Percentiles rank a stretch among this genome's conserved stretches.
These are phyloP conservation scores for Athalia cordata DNA, from an alignment of 2,888 invertebrate genomes.

Conservation along the genomic window DNA sequence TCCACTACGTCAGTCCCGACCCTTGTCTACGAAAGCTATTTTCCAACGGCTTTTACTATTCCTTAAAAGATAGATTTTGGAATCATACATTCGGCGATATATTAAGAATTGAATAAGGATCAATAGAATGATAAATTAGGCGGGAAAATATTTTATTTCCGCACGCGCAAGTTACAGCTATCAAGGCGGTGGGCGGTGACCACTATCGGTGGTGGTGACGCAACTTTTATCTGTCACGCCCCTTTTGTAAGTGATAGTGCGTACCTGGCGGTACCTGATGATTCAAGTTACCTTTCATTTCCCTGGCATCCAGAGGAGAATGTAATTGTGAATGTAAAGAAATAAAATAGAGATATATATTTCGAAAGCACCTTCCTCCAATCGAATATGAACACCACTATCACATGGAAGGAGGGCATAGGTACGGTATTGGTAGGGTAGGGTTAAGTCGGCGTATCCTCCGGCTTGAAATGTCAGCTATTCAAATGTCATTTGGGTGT, in stretches of 20 bases:
- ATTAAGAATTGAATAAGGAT: background rate
- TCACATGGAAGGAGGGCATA: slow-evolving; percentile 25
- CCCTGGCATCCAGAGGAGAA: background rate
- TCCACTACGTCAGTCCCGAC: too few species aligned
- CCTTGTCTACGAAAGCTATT: too few species aligned
- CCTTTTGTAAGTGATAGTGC: background rate
- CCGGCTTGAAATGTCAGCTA: slow-evolving; percentile 34
- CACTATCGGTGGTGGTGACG: background rate
- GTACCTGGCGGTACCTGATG: background rate
- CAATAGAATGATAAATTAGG: background rate
- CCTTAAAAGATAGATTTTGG: background rate
- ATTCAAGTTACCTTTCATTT: slow-evolving; percentile 22
- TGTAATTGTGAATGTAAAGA: slow-evolving; percentile 34
- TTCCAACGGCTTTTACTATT: background rate
- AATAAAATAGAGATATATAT: slow-evolving; percentile 7
- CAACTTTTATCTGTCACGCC: slow-evolving; percentile 2
- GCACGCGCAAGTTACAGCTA: background rate
- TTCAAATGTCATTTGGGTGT: slow-evolving; percentile 35
- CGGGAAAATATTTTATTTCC: background rate
- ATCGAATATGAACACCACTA: slow-evolving; percentile 23
- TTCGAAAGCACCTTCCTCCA: slow-evolving; percentile 9
- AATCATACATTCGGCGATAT: background rate
- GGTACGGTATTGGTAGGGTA: slow-evolving; percentile 14
- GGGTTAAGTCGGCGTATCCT: slow-evolving; percentile 29
- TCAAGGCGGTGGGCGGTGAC: background rate